Percentiles rank a stretch among this genome's conserved stretches.
These are phyloP conservation scores for Eueides isabella DNA, from an alignment of 1,140 invertebrate species.

Conservation along the genomic window DNA sequence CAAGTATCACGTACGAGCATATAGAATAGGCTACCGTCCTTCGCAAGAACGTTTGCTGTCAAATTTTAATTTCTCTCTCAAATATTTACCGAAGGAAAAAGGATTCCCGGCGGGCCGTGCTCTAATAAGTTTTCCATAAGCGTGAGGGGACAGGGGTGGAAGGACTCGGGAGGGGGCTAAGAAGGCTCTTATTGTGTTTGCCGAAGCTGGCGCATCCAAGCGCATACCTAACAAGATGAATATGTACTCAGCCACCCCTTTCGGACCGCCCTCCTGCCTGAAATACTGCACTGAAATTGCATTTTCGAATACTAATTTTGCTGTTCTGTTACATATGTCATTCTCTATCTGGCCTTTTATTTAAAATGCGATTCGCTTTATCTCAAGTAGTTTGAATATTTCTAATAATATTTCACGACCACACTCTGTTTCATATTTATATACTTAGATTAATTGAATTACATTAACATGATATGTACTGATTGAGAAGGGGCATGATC, in stretches of 20 bases:
- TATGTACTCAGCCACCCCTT: conserved; percentile 73
- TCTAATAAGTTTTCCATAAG: conserved; percentile 82
- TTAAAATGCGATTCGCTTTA: conserved; percentile 29
- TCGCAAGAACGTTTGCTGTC: conserved; percentile 73
- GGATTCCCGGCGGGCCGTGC: conserved; percentile 77
- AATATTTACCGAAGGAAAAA: conserved; percentile 82
- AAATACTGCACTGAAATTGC: conserved; percentile 77
- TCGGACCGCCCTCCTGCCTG: conserved; percentile 59
- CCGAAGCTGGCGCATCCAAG: conserved; percentile 78
- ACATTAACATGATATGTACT: no score
- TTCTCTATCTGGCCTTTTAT: conserved; percentile 35
- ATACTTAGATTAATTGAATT: no score
- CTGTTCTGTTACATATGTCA: conserved; percentile 48
- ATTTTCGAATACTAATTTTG: conserved; percentile 79
- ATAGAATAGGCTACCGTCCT: conserved; percentile 71
- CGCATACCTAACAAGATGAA: conserved; percentile 81
- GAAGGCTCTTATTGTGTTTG: conserved; percentile 81
- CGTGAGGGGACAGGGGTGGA: conserved; percentile 47
- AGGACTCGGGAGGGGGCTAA: conserved; percentile 42
- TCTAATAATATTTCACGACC: not conserved
- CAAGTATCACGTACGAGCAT: conserved; percentile 76
- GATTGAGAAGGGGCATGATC: no score
- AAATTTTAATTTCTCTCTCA: conserved; percentile 82
- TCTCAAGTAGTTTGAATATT: not conserved
- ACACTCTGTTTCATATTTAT: not conserved